Conservation (phyloP, 2,797 vertebrate genomes). For the Neomorphus geoffroyi region DNA sequence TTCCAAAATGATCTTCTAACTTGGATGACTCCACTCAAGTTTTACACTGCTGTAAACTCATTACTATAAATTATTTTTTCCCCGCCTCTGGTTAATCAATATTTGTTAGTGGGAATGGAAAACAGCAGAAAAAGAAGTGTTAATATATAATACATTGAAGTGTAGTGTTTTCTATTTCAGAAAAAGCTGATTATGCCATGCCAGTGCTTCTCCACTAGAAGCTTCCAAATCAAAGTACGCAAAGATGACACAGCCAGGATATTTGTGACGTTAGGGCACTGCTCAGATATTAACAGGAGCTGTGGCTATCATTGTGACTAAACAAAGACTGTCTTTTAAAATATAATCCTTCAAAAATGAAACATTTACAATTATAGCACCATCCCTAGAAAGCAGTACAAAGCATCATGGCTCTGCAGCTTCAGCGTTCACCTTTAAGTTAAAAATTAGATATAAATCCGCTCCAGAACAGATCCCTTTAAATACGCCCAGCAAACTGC, state of each 20-base stretch:
- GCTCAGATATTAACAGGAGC: not conserved
- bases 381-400: not conserved
- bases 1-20: conserved; percentile 40
- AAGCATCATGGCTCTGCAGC: not conserved
- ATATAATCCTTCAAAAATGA: not conserved
- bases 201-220: not conserved
- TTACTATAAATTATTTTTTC: not conserved
- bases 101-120: not conserved
- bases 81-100: not conserved
- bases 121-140: not conserved
- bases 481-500: not conserved
- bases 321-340: not conserved
- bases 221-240: not conserved
- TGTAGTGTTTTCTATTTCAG: not conserved
- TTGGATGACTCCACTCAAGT: not conserved
- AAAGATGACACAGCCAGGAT: not conserved
- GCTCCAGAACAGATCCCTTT: not conserved
- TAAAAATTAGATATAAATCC: not conserved
- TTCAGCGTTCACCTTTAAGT: not conserved
- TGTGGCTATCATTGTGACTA: not conserved
- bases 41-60: not conserved
- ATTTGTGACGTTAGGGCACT: not conserved
- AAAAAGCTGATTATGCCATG: not conserved
- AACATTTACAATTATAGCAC: not conserved
- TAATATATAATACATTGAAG: not conserved